A percentile compares a stretch with the other conserved stretches of the same genome.
Conservation (phyloP, 2,797 vertebrate species). For the Argentina silus region DNA sequence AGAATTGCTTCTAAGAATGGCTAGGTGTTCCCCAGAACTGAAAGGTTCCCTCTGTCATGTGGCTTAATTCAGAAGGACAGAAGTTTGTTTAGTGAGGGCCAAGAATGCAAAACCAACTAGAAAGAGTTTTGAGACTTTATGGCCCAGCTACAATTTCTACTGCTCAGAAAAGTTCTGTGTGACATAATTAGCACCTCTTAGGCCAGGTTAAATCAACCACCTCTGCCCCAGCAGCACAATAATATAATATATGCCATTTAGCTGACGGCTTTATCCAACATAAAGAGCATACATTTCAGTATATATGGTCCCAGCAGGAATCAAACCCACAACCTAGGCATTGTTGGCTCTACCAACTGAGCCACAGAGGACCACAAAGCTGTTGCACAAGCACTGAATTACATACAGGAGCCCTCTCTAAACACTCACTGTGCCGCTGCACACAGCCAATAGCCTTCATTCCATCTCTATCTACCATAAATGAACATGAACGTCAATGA, state of each 20-base stretch:
- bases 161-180: background rate
- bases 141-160: background rate
- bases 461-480: no score
- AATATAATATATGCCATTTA: no score
- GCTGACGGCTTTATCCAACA: no score
- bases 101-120: conserved; percentile 9
- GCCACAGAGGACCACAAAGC: no score
- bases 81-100: background rate
- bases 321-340: no score
- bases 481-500: no score
- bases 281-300: no score
- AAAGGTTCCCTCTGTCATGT: background rate
- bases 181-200: background rate
- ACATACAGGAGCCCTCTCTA: background rate
- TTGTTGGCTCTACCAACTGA: no score
- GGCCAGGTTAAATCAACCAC: background rate
- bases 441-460: background rate
- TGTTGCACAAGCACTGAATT: background rate
- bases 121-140: conserved; percentile 10
- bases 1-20: conserved; percentile 41
- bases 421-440: background rate
- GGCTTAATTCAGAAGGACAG: background rate
- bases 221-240: conserved; percentile 1
- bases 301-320: no score
- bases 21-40: conserved; percentile 25